Evolutionary conservation across 2,113 vertebrate species (phyloP), one percentile per base, ranked within the genome.

Genomic region (Theristicus caerulescens): DNA sequence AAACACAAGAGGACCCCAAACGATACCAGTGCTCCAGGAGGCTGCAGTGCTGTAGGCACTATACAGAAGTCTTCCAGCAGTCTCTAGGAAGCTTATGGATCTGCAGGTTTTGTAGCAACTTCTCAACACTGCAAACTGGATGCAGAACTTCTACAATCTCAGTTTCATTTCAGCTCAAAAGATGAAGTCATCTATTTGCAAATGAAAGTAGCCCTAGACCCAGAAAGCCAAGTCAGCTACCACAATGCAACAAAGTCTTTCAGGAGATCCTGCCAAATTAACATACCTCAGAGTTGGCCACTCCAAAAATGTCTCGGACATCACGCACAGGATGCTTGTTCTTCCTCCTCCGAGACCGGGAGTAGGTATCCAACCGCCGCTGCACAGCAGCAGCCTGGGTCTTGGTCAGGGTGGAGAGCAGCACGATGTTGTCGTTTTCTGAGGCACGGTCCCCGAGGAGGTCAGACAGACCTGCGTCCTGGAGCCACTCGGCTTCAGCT

Each of bases 401-500:
- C 87, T 96, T 97, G 27, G 99, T 99, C 76, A 99, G 97, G 13
- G 99, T 99, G 82, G 99, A 99, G 79, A 99, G 98, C 96, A 99
- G 97, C 62, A 98, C 92, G 1, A 96, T 95, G 9, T 98, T 98
- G 80, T 98, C 98, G 1, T 97, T 97, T n/a, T 98, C 98, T 0
- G 97, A 97, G 9, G 83, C 94, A 5, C 86, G 72, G 46, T 98
- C 98, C 13, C 97, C 97, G 2, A 99, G 98, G n/a, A 99, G 98
- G 51, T 97, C 97, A 0, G 98, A 98, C 46, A 99, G 97, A 24
- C 99, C 99, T 1, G 98, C 98, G 6, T 99, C 99, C 66, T 98
- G 98, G 47, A 99, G 97, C 99, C 99, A 99, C 96, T 99, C 98
- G 6, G 98, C 98, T 83, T 99, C 98, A 16, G 98, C 98, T 61